phyloP scores from a whole-genome alignment of 2,888 invertebrate species.

The Cantharis nigra region DNA sequence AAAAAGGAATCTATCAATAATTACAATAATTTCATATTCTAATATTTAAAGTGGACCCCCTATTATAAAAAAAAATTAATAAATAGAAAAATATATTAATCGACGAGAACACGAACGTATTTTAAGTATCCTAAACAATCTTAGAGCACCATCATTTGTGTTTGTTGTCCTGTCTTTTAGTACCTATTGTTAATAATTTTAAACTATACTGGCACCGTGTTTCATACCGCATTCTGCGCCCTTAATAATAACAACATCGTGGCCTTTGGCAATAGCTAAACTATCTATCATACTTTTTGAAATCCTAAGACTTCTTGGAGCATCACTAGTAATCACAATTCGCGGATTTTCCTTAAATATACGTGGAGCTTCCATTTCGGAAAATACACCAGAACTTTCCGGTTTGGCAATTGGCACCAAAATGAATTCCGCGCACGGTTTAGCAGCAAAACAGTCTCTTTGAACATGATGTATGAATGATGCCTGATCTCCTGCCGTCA shows the following conservation, averaged over 20 bases:
- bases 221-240: constrained; percentile 44
- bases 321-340: constrained; percentile 41
- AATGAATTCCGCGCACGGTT: constrained; percentile 49
- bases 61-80: neutral
- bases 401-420: constrained; percentile 52
- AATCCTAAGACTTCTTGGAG: constrained; percentile 17
- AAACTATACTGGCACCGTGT: constrained; percentile 50
- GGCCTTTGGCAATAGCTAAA: constrained; percentile 47
- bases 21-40: neutral
- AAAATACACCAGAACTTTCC: constrained; percentile 50
- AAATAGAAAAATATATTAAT: neutral
- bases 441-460: constrained; percentile 40
- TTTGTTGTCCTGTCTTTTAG: neutral
- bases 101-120: neutral
- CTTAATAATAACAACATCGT: constrained; percentile 49
- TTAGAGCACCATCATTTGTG: neutral
- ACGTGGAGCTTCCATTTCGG: constrained; percentile 38
- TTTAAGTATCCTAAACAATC: neutral
- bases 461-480: constrained; percentile 53
- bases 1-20: neutral
- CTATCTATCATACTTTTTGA: constrained; percentile 53
- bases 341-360: constrained; percentile 41
- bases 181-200: constrained; percentile 9
- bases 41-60: neutral
- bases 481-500: constrained; percentile 52